These are phyloP conservation scores for Aporophyla lueneburgensis DNA, from an alignment of 2,888 invertebrate genomes.

Conservation along the genomic window DNA sequence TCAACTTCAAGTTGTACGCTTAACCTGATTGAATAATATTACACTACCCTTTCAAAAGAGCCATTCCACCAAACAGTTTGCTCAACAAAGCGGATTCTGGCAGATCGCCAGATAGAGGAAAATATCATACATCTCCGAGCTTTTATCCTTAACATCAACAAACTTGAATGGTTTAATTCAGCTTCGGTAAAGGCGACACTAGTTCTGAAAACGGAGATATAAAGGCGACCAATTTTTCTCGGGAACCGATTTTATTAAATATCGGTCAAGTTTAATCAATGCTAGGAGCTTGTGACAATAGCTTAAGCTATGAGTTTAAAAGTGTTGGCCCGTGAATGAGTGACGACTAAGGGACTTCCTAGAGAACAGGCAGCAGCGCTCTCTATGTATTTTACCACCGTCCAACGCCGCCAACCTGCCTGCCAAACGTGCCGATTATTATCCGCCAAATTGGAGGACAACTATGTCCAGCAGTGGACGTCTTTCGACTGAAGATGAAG, in stretches of 20 bases:
- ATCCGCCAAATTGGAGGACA: too few relatives aligned
- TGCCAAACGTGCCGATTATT: too few relatives aligned
- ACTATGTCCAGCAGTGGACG: too few relatives aligned
- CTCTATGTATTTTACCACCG: too few relatives aligned
- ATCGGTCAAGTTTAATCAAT: neutral
- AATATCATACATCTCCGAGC: constrained; percentile 36
- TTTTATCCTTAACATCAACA: constrained; percentile 49
- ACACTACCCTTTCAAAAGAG: constrained; percentile 28
- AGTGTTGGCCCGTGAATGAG: too few relatives aligned
- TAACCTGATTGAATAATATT: constrained; percentile 29
- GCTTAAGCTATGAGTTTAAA: too few relatives aligned
- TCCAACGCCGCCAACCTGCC: too few relatives aligned
- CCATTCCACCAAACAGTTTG: constrained; percentile 30
- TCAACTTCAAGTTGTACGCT: constrained; percentile 5
- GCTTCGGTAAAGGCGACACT: neutral
- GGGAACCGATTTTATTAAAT: neutral
- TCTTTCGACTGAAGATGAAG: too few relatives aligned
- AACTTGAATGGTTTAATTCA: constrained; percentile 42
- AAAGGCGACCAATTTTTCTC: constrained; percentile 6
- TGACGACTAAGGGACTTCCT: too few relatives aligned
- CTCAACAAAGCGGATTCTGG: constrained; percentile 32
- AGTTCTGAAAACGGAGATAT: neutral
- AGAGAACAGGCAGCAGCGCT: too few relatives aligned
- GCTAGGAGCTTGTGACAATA: too few relatives aligned
- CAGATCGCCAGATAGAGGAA: constrained; percentile 34